Evolutionary conservation across 2,797 vertebrate species (phyloP).

Genomic region (Rallus crepitans): DNA sequence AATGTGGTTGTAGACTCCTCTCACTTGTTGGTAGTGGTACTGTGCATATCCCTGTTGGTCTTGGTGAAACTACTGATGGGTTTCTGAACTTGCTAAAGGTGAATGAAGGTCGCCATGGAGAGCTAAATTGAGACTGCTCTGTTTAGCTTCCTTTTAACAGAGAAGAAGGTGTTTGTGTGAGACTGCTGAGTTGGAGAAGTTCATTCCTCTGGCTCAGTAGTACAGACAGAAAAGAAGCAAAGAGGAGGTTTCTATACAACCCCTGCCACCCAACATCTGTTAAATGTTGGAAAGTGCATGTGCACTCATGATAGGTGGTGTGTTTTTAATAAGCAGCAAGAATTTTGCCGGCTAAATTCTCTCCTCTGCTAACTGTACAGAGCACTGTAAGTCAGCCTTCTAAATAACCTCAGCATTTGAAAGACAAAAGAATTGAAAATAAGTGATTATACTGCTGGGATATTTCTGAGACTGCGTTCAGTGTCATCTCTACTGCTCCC

Average conservation of each 20-base stretch:
- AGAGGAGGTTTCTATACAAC: background rate
- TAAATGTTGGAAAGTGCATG: background rate
- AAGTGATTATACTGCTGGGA: background rate
- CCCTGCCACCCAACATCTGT: conserved; percentile 32
- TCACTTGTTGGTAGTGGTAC: background rate
- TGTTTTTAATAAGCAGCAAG: conserved; percentile 43
- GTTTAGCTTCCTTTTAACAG: background rate
- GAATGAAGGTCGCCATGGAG: background rate
- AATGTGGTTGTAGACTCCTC: background rate
- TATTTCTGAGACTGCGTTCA: background rate
- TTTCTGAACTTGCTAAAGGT: background rate
- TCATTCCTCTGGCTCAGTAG: conserved; percentile 11
- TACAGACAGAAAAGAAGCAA: conserved; percentile 8
- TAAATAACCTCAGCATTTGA: background rate
- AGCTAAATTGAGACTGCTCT: background rate
- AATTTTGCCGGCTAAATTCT: conserved; percentile 20
- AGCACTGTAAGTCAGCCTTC: background rate
- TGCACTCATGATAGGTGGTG: background rate
- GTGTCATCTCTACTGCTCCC: background rate
- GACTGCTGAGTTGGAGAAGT: background rate
- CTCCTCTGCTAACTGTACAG: background rate
- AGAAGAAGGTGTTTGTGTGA: background rate
- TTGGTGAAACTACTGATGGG: background rate
- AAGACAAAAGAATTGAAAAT: conserved; percentile 16
- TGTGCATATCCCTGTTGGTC: background rate